Conservation (phyloP, 2,888 invertebrate genomes). For the Diplolepis rosae region DNA sequence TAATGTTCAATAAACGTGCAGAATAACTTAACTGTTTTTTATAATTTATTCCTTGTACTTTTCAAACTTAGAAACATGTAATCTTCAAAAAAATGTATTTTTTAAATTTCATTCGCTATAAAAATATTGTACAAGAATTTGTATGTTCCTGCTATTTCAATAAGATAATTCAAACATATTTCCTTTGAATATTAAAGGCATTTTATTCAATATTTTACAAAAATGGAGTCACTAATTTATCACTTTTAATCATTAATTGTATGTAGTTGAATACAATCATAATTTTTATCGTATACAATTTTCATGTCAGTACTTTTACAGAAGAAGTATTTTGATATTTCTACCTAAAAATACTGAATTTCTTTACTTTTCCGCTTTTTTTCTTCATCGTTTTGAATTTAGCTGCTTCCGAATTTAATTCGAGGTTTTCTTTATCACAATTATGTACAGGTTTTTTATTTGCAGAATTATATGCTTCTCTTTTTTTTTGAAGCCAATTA, state of each 20-base stretch:
- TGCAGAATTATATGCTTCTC: conserved; percentile 62
- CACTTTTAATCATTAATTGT: too few relatives aligned
- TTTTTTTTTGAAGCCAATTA: conserved; percentile 66
- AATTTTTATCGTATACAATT: conserved; percentile 17
- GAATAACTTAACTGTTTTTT: conserved; percentile 17
- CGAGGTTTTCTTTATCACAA: conserved; percentile 62
- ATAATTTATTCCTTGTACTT: neutral
- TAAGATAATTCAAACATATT: too few relatives aligned
- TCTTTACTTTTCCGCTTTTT: conserved; percentile 55
- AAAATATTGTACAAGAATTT: too few relatives aligned
- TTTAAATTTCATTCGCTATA: too few relatives aligned
- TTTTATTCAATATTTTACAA: neutral
- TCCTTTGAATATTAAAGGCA: too few relatives aligned
- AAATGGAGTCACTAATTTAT: conserved; percentile 1
- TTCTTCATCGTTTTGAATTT: conserved; percentile 53
- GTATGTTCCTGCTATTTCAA: too few relatives aligned
- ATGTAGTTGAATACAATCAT: too few relatives aligned
- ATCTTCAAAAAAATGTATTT: neutral
- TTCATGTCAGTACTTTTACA: too few relatives aligned
- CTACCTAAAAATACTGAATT: conserved; percentile 67
- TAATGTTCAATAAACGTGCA: conserved; percentile 28
- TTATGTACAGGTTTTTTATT: conserved; percentile 53
- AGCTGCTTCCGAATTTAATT: conserved; percentile 43
- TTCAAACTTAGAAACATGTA: neutral
- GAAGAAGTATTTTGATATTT: conserved; percentile 5